These are phyloP conservation scores for Ormyrus rosae DNA, from an alignment of 2,888 invertebrate genomes.

Conservation along the genomic window DNA sequence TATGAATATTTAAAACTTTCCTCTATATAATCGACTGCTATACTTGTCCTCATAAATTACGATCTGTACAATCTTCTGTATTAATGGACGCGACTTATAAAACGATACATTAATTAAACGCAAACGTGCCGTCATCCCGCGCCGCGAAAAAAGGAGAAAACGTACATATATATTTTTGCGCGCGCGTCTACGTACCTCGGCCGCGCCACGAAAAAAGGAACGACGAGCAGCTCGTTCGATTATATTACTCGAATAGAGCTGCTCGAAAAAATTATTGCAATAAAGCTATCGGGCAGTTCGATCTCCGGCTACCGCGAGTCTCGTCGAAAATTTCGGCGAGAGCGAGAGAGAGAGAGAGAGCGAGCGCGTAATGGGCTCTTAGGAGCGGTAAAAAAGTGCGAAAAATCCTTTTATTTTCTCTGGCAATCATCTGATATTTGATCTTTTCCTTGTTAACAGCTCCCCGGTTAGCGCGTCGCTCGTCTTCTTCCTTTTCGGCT, in stretches of 20 bases:
- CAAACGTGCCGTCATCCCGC: slow-evolving; percentile 23
- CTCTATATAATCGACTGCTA: slow-evolving; percentile 40
- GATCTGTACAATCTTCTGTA: slow-evolving; percentile 47
- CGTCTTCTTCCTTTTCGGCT: slow-evolving; percentile 32
- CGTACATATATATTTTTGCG: background rate
- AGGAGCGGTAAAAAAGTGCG: slow-evolving; percentile 13
- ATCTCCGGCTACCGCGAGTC: no score
- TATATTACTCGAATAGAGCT: slow-evolving; percentile 39
- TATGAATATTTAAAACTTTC: slow-evolving; percentile 51
- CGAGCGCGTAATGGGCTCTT: background rate
- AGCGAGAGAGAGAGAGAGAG: no score
- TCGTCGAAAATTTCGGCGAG: no score
- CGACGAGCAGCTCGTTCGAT: slow-evolving; percentile 5
- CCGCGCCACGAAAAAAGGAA: background rate
- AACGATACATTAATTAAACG: slow-evolving; percentile 51
- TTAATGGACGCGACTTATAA: slow-evolving; percentile 51
- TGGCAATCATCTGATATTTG: slow-evolving; percentile 45
- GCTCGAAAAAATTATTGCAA: slow-evolving; percentile 39
- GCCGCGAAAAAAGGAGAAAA: slow-evolving; percentile 31
- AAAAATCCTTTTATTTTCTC: slow-evolving; percentile 23
- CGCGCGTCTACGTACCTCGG: background rate
- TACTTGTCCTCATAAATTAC: slow-evolving; percentile 48
- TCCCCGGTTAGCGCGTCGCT: slow-evolving; percentile 27
- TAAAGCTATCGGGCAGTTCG: background rate
- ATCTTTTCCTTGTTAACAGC: slow-evolving; percentile 47